phyloP scores from a whole-genome alignment of 2,113 vertebrate genomes.

The Paedocypris sp. region DNA sequence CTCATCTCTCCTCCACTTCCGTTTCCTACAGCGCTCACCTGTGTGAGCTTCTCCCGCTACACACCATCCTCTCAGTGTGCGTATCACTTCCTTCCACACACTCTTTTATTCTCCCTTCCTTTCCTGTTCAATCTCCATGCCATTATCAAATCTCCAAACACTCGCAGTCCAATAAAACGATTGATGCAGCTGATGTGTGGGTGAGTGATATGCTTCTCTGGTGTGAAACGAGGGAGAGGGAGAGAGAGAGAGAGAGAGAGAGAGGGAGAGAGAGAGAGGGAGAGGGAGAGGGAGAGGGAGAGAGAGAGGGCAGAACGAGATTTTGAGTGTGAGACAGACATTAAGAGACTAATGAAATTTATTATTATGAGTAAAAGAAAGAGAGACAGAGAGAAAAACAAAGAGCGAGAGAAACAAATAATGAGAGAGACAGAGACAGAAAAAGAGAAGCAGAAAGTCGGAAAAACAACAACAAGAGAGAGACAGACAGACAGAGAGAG shows the following conservation, averaged over 20 bases:
- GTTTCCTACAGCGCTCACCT: slow-evolving; percentile 12
- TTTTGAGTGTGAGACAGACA: no score
- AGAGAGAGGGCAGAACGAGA: no score
- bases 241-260: slow-evolving; percentile 27
- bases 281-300: no score
- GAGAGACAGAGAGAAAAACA: no score
- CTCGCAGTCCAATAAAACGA: slow-evolving; percentile 30
- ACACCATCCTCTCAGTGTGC: not conserved
- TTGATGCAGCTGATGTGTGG: slow-evolving; percentile 40
- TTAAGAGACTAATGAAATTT: no score
- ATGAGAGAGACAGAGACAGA: no score
- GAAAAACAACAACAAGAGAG: no score
- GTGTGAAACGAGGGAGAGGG: slow-evolving; percentile 18
- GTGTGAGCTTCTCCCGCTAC: not conserved
- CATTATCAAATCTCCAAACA: slow-evolving; percentile 33
- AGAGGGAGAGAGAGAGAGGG: slow-evolving; percentile 5
- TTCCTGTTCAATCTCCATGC: not conserved
- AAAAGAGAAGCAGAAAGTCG: no score
- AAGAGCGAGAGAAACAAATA: no score
- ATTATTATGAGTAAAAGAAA: no score
- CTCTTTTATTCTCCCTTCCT: not conserved
- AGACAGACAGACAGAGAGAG: no score
- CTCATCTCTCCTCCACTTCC: slow-evolving; percentile 21
- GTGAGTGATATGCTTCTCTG: slow-evolving; percentile 35
- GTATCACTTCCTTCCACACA: not conserved